Base-by-base conservation (phyloP, 2,888 invertebrate genomes). In the Platycheirus rosarum region DNA sequence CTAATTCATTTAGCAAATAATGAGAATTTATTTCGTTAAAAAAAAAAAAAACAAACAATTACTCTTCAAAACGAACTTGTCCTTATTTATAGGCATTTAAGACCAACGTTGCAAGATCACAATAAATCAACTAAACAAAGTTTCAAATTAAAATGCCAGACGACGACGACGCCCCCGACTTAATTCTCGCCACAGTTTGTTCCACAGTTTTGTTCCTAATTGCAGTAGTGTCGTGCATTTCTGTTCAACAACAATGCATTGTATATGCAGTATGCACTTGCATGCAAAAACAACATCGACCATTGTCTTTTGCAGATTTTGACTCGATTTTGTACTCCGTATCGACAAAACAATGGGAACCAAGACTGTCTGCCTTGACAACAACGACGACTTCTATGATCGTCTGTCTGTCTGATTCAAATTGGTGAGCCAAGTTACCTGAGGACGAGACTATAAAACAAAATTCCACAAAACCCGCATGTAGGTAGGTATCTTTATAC, bases 121-220 rank as follows among this genome's bases (percentile, higher is more conserved):
- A 53, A 66, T 66, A 78, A 71, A 53, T 73, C 44, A 60, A 73
- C 44, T 20, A 9, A 29, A 71, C 40, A 48, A 37, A 42, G 40
- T 62, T 37, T 65, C 40, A 51, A 78, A 68, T 73, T 68, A 73
- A 73, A 73, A 73, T 78, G 73, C 78, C 73, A 78, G 78, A 78
- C 78, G 44, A 73, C 29, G 8, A 16, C 29, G 49, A 35, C 55
- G 70, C 73, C 60, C 62, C 62, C 78, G 73, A 78, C 73, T 62
- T 73, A 78, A 78, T 78, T 65, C 55, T 78, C 53, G 73, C 57
- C 49, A 60, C 65, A 71, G 29, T 66, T 71, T 78, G 57, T 75
- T 66, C 75, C 80, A n/a, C n/a, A n/a, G n/a, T n/a, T 66, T 71
- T 78, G 57, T 75, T 66, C 75, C 80, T 75, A 70, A 75, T 75